Base-by-base conservation (phyloP, 2,113 vertebrate species). In the Urocynchramus pylzowi region DNA sequence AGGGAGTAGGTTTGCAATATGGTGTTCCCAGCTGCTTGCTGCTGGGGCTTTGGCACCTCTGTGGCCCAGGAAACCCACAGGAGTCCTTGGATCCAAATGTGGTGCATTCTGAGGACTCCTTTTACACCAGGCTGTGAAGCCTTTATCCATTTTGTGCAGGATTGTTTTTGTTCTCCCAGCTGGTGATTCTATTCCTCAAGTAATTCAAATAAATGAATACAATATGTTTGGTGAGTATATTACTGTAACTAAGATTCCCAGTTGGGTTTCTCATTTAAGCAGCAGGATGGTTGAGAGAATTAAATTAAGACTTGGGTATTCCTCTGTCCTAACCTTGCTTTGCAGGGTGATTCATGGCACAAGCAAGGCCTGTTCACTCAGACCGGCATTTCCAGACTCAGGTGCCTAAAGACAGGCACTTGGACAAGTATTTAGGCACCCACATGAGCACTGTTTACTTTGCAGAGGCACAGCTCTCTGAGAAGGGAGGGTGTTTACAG, bases 231-330 rank as follows among this genome's bases (percentile, higher is more conserved):
- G 70, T 83, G 84, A 92, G 77, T 84, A 50, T 90, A 91, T 91
- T 92, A 82, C 84, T 84, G 84, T 91, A 95, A 91, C 93, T 82
- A 94, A 93, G 93, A 82, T 65, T 95, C 75, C 94, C 75, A 41
- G 57, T 3, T 95, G 85, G 61, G 41, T 64, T 92, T 91, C 92
- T 96, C 70, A 73, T 82, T 97, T 90, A 89, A 91, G 64, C 81
- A 92, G 84, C 26, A 89, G 57, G 77, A 87, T 82, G 41, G 73
- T 53, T 5, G 3, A 87, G 76, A 67, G n/a, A 96, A 95, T 95
- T 92, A 71, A 87, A 94, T 92, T 87, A 97, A 78, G 87, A 79
- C 47, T 39, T 0, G 12, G 77, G 77, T 92, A 45, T 27, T 84
- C 31, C 80, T 91, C 52, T 64, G 27, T 81, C 73, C 30, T 82